Base-by-base conservation (phyloP, 2,797 vertebrate genomes). In the Amazona ochrocephala region DNA sequence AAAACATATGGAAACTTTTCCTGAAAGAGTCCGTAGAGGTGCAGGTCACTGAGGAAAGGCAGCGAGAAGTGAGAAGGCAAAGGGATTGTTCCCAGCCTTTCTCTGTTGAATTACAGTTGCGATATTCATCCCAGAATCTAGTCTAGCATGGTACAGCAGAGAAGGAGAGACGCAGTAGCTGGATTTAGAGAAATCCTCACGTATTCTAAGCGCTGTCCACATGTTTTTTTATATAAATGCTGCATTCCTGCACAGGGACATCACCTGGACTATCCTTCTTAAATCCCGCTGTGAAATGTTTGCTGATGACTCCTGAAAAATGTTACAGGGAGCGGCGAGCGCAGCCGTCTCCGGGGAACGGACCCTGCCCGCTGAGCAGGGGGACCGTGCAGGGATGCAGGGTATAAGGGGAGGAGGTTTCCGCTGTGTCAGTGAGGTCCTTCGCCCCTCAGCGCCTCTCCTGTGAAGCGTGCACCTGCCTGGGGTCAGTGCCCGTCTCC, bases 1-100 rank as follows among this genome's bases (percentile, higher is more conserved):
- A 84, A 62, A 70, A 29, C 41, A 24, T 1, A 48, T 42, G 83
- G 83, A 96, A 96, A 97, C 83, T 96, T 97, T 95, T 93, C 54
- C 60, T 64, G 71, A 45, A 56, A 50, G 50, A 82, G 62, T 85
- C 23, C 50, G 3, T 29, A 41, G 58, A 21, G 26, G 47, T 75
- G 62, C 14, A 50, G 62, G 60, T 71, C 54, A 34, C 14, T 0
- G 24, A 62, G 27, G 41, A 70, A 79, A 89, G 73, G 37, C 54
- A 61, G 22, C 0, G 7, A 60, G 51, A 42, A 45, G 8, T 75
- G 58, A 18, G 67, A 14, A 84, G 47, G 73, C 39, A 76, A 56
- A 84, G 72, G 5, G 10, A 16, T 73, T 54, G 44, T 21, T 11
- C 48, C 45, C 48, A 29, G 45, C 54, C 44, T 27, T 61, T 34